These are phyloP conservation scores for Lepidochrysops patricia DNA, from an alignment of 2,888 invertebrate genomes.

Conservation along the genomic window DNA sequence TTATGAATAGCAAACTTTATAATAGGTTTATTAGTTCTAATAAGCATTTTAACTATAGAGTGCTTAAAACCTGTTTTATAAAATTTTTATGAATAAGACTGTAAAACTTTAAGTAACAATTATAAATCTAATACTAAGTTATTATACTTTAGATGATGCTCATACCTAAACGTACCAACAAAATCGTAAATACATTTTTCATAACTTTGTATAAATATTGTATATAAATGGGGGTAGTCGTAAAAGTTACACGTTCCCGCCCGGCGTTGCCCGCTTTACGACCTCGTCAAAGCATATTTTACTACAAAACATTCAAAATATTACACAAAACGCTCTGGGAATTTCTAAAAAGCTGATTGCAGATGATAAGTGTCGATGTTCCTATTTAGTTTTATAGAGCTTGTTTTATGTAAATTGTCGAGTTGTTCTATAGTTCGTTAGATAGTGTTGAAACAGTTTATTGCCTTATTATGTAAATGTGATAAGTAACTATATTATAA, in stretches of 20 bases:
- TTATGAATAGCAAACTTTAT: too few species aligned
- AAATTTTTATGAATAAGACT: too few species aligned
- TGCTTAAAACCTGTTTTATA: too few species aligned
- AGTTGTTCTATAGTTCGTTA: too few species aligned
- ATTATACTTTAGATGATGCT: neutral
- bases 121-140: too few species aligned
- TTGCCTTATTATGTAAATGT: too few species aligned
- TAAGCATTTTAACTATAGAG: too few species aligned
- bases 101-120: too few species aligned
- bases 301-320: neutral
- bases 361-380: neutral
- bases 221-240: neutral
- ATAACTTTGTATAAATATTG: neutral
- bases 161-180: neutral
- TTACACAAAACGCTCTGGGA: neutral
- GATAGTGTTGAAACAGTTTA: too few species aligned
- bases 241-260: neutral
- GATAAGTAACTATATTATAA: too few species aligned
- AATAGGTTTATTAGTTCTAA: too few species aligned
- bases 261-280: neutral
- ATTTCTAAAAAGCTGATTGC: neutral
- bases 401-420: too few species aligned
- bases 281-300: neutral
- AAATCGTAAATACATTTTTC: neutral
- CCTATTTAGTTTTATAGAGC: neutral